phyloP scores from a whole-genome alignment of 2,113 vertebrate genomes.

The Lasiurus borealis region DNA sequence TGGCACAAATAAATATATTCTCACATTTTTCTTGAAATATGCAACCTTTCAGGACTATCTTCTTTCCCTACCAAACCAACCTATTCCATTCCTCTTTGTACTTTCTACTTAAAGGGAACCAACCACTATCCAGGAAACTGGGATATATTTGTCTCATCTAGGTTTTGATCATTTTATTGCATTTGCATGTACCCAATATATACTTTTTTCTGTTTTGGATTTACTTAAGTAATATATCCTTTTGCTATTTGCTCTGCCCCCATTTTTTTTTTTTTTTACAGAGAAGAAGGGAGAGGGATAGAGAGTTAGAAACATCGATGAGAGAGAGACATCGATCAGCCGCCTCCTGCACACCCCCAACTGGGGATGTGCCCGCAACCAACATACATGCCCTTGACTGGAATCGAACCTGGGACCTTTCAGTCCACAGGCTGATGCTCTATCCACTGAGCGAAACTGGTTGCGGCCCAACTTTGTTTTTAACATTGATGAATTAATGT shows the following conservation, averaged over 20 bases:
- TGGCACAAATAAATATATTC: slow-evolving; percentile 21
- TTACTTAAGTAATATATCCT: slow-evolving; percentile 21
- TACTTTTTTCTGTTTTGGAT: slow-evolving; percentile 20
- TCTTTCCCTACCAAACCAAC: neutral
- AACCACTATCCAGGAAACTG: slow-evolving; percentile 23
- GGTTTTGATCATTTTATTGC: slow-evolving; percentile 40
- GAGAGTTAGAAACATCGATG: too few relatives aligned
- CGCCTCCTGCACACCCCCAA: too few relatives aligned
- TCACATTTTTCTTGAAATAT: slow-evolving; percentile 49
- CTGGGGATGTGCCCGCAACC: too few relatives aligned
- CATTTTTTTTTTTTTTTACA: neutral
- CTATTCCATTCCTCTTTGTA: slow-evolving; percentile 34
- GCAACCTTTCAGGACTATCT: neutral
- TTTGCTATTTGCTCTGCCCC: neutral
- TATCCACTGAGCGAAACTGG: too few relatives aligned
- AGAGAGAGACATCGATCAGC: too few relatives aligned
- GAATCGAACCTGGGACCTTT: too few relatives aligned
- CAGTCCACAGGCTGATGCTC: too few relatives aligned
- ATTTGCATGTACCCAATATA: too few relatives aligned
- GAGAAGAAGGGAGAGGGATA: too few relatives aligned
- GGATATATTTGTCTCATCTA: neutral
- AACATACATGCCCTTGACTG: too few relatives aligned
- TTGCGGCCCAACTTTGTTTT: neutral
- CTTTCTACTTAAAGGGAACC: slow-evolving; percentile 39
- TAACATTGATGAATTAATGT: neutral